phyloP scores from a whole-genome alignment of 2,113 vertebrate genomes.

The Percopsis transmontana region DNA sequence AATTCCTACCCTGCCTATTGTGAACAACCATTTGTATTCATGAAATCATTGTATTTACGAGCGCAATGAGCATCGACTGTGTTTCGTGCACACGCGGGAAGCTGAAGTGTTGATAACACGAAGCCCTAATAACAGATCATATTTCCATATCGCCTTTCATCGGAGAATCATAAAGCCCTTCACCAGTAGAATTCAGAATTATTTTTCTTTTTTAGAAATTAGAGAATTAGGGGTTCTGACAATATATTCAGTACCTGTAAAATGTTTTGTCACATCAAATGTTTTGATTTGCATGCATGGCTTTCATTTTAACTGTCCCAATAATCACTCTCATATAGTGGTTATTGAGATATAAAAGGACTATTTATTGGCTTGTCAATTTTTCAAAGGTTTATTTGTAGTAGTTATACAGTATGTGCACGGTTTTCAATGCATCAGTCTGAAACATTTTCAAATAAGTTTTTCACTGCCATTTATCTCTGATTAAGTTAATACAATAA shows the following conservation, averaged over 20 bases:
- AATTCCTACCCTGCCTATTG: slow-evolving; percentile 66
- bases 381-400: slow-evolving; percentile 25
- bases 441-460: no score
- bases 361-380: slow-evolving; percentile 32
- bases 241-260: no score
- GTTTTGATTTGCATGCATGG: no score
- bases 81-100: slow-evolving; percentile 57
- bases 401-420: no score
- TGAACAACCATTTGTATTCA: slow-evolving; percentile 72
- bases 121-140: slow-evolving; percentile 64
- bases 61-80: slow-evolving; percentile 68
- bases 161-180: slow-evolving; percentile 66
- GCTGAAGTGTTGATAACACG: slow-evolving; percentile 70
- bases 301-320: no score
- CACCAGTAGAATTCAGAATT: slow-evolving; percentile 34
- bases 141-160: slow-evolving; percentile 74
- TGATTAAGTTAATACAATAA: no score
- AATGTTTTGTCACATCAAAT: no score
- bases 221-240: no score
- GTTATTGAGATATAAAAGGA: slow-evolving; percentile 33
- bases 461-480: no score
- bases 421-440: no score
- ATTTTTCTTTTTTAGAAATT: slow-evolving; percentile 7
- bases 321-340: no score
- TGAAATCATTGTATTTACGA: slow-evolving; percentile 75